Evolutionary conservation across 2,888 invertebrate species (phyloP), one percentile per base, ranked within the genome.

Genomic region (Drosophila mimetica): DNA sequence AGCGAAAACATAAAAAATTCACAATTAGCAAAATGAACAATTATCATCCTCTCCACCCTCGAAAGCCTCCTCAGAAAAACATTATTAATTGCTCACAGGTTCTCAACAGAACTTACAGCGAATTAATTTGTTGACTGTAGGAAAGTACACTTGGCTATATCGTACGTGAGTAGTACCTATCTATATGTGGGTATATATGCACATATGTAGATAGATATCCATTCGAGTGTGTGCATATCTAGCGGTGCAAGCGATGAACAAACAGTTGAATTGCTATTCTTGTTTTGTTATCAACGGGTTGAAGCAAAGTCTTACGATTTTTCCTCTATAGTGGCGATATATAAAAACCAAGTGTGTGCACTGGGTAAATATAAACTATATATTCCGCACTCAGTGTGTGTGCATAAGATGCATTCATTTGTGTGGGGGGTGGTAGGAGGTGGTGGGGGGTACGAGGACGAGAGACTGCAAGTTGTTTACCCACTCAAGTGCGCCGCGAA

Each of bases 401-500:
- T 64, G 64, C 65, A 53, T 25, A 53, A 65, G 52, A 53, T 54
- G 46, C 53, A 53, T 50, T 53, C 4, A 5, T 13, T 6, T 18
- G n/a, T 9, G 25, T n/a, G 6, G 14, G 46, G 11, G 9, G 51
- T 34, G 34, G 0, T n/a, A n/a, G n/a, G n/a, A n/a, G n/a, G 5
- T 22, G 6, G 25, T 22, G 9, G 14, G 46, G 13, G 8, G 51
- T 34, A 22, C 22, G 22, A 22, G 25, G 25, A 25, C 25, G 6
- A 25, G 25, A 25, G 1, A 22, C 36, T 34, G 48, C 48, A 28
- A 50, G 52, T 41, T 72, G 58, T 74, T 81, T 74, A 78, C 71
- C 61, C 52, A 74, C 63, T 67, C 72, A 57, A 79, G 63, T 78
- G 79, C 69, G 77, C 34, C 69, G 77, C 47, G 37, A 76, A 57